A percentile compares a stretch with the other conserved stretches of the same genome.
phyloP scores from a whole-genome alignment of 2,888 invertebrate genomes.

The Chymomyza fuscimana region DNA sequence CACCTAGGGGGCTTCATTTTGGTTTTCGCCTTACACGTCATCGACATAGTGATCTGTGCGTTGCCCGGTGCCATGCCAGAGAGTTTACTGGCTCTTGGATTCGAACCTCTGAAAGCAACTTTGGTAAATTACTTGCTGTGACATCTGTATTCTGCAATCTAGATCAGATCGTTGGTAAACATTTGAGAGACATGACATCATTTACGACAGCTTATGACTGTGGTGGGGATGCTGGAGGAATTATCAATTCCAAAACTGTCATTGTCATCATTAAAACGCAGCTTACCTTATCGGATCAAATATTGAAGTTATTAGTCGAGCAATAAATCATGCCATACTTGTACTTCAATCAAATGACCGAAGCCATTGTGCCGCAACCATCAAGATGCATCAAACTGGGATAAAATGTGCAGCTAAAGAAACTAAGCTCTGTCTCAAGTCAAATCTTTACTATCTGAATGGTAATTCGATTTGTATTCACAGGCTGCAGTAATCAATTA shows the following conservation, averaged over 20 bases:
- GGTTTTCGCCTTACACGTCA: slow-evolving; percentile 63
- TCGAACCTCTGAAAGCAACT: slow-evolving; percentile 43
- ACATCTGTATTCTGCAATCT: slow-evolving; percentile 74
- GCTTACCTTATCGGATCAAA: neutral
- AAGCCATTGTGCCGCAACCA: neutral
- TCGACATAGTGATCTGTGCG: slow-evolving; percentile 16
- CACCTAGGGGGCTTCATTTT: slow-evolving; percentile 38
- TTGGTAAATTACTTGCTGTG: slow-evolving; percentile 69
- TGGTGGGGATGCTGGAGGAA: neutral
- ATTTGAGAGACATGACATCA: slow-evolving; percentile 21
- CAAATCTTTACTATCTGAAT: neutral
- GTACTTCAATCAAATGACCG: neutral
- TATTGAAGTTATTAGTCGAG: neutral
- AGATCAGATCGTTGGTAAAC: slow-evolving; percentile 56
- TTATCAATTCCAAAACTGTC: slow-evolving; percentile 63
- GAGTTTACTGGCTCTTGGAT: neutral
- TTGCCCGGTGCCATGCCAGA: slow-evolving; percentile 14
- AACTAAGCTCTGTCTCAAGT: neutral
- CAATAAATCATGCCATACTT: slow-evolving; percentile 4
- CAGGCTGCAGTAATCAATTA: slow-evolving; percentile 71
- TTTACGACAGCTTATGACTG: slow-evolving; percentile 70
- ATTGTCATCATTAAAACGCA: slow-evolving; percentile 9
- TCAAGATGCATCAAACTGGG: neutral
- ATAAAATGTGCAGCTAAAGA: neutral
- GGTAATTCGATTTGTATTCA: slow-evolving; percentile 55